Conservation (phyloP, 2,797 vertebrate genomes). For the Labroides dimidiatus region DNA sequence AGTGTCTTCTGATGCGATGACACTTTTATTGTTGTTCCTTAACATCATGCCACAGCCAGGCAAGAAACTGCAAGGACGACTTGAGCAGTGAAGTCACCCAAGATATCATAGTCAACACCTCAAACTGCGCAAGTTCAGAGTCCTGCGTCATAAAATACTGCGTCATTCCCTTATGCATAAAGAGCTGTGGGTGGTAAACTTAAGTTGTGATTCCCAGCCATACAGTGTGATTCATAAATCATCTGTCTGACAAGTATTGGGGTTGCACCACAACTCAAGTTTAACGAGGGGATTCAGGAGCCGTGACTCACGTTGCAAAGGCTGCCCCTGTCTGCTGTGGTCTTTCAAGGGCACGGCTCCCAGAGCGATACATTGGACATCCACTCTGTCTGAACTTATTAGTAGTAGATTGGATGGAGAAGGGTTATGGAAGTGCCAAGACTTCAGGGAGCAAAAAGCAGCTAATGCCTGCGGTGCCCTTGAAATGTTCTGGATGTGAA, state of each 20-base stretch:
- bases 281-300: constrained; percentile 42
- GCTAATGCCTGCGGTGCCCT: constrained; percentile 28
- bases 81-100: constrained; percentile 25
- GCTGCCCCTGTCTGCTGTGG: constrained; percentile 3
- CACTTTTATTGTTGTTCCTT: constrained; percentile 44
- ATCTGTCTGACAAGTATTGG: constrained; percentile 11
- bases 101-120: constrained; percentile 17
- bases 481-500: constrained; percentile 18
- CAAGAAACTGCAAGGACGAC: constrained; percentile 23
- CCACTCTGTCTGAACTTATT: constrained; percentile 25
- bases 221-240: constrained; percentile 7
- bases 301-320: constrained; percentile 13
- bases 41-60: constrained; percentile 13
- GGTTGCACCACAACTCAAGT: constrained; percentile 14
- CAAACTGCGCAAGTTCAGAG: background rate
- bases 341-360: constrained; percentile 13
- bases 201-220: constrained; percentile 5
- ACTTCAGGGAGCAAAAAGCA: constrained; percentile 19
- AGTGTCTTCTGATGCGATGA: constrained; percentile 53
- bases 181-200: constrained; percentile 7
- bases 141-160: background rate
- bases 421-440: constrained; percentile 5
- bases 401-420: constrained; percentile 12
- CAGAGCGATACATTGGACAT: background rate
- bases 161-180: constrained; percentile 4